Conservation (phyloP, 2,797 vertebrate genomes). For the Euphonia xanthogaster region DNA sequence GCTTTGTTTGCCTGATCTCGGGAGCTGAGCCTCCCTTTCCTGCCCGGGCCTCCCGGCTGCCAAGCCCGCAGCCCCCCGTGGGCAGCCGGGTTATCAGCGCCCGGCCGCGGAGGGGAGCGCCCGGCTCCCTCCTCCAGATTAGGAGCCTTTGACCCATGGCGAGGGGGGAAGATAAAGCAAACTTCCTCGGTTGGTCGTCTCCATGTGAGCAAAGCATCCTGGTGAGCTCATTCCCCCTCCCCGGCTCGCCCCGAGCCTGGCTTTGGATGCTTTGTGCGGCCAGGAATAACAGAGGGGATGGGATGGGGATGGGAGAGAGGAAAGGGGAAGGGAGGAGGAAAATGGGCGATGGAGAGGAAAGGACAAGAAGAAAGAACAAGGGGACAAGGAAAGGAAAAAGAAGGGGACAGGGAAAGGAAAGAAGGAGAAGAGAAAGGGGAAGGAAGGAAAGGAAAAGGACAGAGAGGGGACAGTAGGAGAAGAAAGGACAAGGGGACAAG, state of each 20-base stretch:
- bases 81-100: conserved; percentile 31
- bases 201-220: conserved; percentile 9
- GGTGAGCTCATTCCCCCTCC: conserved; percentile 24
- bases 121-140: conserved; percentile 28
- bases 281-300: conserved; percentile 31
- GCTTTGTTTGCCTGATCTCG: not conserved
- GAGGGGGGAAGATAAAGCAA: conserved; percentile 5
- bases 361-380: not conserved
- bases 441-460: not conserved
- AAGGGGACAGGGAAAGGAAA: no score
- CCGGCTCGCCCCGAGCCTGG: not conserved
- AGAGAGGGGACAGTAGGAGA: no score
- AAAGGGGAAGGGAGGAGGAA: not conserved
- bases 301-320: not conserved
- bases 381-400: no score
- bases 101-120: not conserved
- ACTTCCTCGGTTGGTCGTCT: conserved; percentile 35
- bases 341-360: not conserved
- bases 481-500: no score
- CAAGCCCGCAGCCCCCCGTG: not conserved
- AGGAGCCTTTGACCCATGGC: not conserved
- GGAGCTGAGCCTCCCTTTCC: conserved; percentile 33
- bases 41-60: not conserved
- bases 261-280: not conserved
- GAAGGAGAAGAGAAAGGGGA: not conserved